A percentile compares a stretch with the other conserved stretches of the same genome.
These are phyloP conservation scores for Phasianus colchicus DNA, from an alignment of 2,113 vertebrate species.

Conservation along the genomic window DNA sequence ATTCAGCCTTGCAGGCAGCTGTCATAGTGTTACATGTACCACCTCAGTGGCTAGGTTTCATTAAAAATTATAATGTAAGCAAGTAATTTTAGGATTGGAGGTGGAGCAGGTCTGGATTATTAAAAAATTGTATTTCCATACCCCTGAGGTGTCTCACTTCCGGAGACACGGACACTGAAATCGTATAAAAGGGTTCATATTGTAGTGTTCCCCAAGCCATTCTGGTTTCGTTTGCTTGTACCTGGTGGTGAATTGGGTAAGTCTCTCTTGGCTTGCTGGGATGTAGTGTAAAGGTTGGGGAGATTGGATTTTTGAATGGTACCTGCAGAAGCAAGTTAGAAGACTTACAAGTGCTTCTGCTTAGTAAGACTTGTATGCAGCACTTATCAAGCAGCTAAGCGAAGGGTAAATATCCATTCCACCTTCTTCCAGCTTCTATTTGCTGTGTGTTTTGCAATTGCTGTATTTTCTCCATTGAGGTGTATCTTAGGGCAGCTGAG, in stretches of 20 bases:
- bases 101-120: conserved; percentile 15
- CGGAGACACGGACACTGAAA: background rate
- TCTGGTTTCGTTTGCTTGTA: conserved; percentile 9
- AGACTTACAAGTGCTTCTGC: background rate
- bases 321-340: background rate
- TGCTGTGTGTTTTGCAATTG: background rate
- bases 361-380: background rate
- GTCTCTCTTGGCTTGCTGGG: background rate
- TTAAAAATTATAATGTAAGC: conserved; percentile 12
- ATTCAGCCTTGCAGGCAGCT: background rate
- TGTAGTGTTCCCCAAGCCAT: background rate
- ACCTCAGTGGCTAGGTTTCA: background rate
- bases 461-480: background rate
- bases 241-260: conserved; percentile 36
- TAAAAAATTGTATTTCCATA: conserved; percentile 45
- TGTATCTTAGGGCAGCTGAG: background rate
- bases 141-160: conserved; percentile 63
- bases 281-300: background rate
- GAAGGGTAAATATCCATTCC: background rate
- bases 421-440: background rate
- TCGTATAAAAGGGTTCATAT: conserved; percentile 52
- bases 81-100: conserved; percentile 45
- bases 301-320: background rate
- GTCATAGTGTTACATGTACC: background rate
- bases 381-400: background rate